Conservation (phyloP, 2,797 vertebrate species). For the Peromyscus melanophrys region DNA sequence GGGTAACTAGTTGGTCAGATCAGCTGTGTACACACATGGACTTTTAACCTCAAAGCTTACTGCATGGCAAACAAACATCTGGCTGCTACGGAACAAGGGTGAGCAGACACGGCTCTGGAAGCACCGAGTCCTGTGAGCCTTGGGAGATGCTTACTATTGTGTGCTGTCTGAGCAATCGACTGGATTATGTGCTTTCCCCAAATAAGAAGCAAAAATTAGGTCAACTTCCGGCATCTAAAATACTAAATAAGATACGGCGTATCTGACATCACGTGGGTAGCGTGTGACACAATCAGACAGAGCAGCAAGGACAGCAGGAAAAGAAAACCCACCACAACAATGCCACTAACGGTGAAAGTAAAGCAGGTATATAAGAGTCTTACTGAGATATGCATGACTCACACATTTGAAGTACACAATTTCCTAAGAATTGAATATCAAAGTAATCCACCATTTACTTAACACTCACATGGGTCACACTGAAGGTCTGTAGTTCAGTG, state of each 20-base stretch:
- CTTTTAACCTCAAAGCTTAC: not conserved
- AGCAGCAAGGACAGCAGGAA: not conserved
- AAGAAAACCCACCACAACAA: not conserved
- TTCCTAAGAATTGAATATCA: not conserved
- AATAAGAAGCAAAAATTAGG: conserved; percentile 5
- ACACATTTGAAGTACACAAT: conserved; percentile 41
- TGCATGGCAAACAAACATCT: not conserved
- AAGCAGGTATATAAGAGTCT: not conserved
- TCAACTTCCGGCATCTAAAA: not conserved
- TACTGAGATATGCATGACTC: conserved; percentile 18
- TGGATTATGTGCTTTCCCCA: not conserved
- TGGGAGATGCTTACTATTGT: not conserved
- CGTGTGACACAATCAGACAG: not conserved
- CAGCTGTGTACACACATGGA: not conserved
- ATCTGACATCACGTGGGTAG: not conserved
- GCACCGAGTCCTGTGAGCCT: not conserved
- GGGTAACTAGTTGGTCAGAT: not conserved
- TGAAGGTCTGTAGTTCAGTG: not conserved
- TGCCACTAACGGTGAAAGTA: not conserved
- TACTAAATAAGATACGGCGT: not conserved
- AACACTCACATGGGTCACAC: not conserved
- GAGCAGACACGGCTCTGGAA: not conserved
- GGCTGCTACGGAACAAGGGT: not conserved
- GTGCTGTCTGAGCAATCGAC: not conserved
- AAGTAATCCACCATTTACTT: conserved; percentile 30